Conservation (phyloP, 2,113 vertebrate species). For the Leuciscus idus region DNA sequence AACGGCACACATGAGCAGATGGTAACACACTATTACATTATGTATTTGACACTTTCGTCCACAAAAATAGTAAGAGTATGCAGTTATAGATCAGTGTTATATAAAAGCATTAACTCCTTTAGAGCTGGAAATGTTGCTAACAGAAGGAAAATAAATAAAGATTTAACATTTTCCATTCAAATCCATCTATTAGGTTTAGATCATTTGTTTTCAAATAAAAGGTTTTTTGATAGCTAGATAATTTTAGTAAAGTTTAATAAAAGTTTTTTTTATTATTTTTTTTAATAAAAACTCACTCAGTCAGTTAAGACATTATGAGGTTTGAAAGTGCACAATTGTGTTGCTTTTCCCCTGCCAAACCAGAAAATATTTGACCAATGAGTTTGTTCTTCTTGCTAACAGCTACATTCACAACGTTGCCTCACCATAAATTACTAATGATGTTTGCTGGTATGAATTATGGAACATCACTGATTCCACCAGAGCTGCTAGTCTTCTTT, state of each 20-base stretch:
- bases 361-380: neutral
- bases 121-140: neutral
- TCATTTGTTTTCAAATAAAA: neutral
- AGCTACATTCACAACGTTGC: neutral
- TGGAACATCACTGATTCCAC: conserved; percentile 23
- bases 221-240: neutral
- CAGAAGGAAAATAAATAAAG: too few species aligned
- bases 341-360: conserved; percentile 1
- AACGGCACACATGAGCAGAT: neutral
- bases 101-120: neutral
- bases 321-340: neutral
- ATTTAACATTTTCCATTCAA: neutral
- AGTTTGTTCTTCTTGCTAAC: conserved; percentile 5
- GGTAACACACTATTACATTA: neutral
- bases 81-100: neutral
- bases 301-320: neutral
- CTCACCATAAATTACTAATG: conserved; percentile 44
- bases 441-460: conserved; percentile 41
- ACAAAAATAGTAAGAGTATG: neutral
- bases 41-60: neutral
- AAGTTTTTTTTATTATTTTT: neutral
- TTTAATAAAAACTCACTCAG: neutral
- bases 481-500: conserved; percentile 17
- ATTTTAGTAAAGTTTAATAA: neutral
- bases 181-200: neutral